phyloP scores from a whole-genome alignment of 1,140 invertebrate genomes.

The Euborellia annulipes region DNA sequence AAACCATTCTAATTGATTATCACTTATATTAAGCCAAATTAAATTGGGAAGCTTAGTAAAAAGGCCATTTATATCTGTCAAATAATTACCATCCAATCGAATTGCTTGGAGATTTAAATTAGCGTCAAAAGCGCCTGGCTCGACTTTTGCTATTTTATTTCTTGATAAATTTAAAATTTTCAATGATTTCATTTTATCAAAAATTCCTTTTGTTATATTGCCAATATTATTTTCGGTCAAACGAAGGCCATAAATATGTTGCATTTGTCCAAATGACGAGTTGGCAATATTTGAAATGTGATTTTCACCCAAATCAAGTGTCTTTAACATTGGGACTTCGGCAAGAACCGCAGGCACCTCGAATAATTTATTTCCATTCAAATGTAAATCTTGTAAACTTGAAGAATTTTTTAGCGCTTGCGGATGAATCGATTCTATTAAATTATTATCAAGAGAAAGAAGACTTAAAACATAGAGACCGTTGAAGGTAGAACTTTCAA shows the following conservation, averaged over 20 bases:
- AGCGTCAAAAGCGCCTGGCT: constrained; percentile 66
- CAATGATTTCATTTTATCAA: constrained; percentile 63
- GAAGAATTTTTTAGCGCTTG: constrained; percentile 71
- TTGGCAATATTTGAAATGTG: constrained; percentile 67
- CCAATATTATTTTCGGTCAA: constrained; percentile 77
- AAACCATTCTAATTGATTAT: constrained; percentile 76
- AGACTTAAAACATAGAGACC: constrained; percentile 60
- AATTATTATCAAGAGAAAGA: constrained; percentile 71
- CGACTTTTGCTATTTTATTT: constrained; percentile 73
- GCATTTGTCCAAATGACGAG: constrained; percentile 61
- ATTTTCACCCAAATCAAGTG: constrained; percentile 78
- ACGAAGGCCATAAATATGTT: constrained; percentile 65
- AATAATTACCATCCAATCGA: constrained; percentile 70
- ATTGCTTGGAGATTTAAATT: constrained; percentile 74
- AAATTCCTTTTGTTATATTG: constrained; percentile 68
- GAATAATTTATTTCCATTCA: constrained; percentile 72
- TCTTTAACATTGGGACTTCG: constrained; percentile 63
- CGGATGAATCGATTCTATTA: constrained; percentile 55
- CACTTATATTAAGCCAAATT: constrained; percentile 76
- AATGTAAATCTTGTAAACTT: constrained; percentile 69
- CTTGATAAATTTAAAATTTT: constrained; percentile 77
- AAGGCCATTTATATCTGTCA: constrained; percentile 67
- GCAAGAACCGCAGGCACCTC: constrained; percentile 69
- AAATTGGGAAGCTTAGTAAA: constrained; percentile 75
- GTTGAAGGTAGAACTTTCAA: constrained; percentile 61